These are phyloP conservation scores for Linnaemya vulpina DNA, from an alignment of 2,888 invertebrate species.

Conservation along the genomic window DNA sequence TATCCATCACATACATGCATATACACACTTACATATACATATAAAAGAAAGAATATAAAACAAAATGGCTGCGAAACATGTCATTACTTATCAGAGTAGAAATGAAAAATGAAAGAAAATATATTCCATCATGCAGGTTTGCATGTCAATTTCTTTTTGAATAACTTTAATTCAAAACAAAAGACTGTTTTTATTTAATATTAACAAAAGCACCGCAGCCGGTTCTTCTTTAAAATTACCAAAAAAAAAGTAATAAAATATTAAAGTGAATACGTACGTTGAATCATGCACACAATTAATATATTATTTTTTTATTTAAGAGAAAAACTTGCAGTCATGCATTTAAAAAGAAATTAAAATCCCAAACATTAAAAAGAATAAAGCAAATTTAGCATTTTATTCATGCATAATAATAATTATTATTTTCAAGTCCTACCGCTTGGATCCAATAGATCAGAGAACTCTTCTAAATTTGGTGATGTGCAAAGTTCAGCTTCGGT, in stretches of 20 bases:
- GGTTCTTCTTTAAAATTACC: conserved; percentile 1
- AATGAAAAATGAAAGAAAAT: conserved; percentile 17
- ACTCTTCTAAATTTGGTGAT: conserved; percentile 84
- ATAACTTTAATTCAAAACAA: conserved; percentile 21
- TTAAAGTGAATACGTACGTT: conserved; percentile 8
- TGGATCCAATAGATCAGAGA: conserved; percentile 83
- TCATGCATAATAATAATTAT: conserved; percentile 47
- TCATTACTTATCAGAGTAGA: conserved; percentile 32
- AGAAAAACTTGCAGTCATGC: conserved; percentile 48
- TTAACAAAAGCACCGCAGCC: conserved; percentile 20
- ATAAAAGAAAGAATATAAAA: conserved; percentile 33
- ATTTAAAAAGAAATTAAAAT: conserved; percentile 9
- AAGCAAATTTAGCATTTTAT: conserved; percentile 37
- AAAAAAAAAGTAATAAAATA: conserved; percentile 10
- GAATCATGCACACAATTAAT: conserved; percentile 32
- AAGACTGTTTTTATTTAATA: not conserved
- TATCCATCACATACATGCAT: not conserved
- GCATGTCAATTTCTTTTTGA: conserved; percentile 32
- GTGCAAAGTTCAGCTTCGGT: conserved; percentile 79
- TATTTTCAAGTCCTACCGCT: conserved; percentile 82
- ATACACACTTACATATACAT: not conserved
- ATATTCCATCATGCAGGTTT: conserved; percentile 42
- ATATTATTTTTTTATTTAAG: not conserved
- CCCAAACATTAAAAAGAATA: conserved; percentile 11
- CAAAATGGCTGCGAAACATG: conserved; percentile 68